phyloP scores from a whole-genome alignment of 2,888 invertebrate genomes.

The Drosophila basisetae region DNA sequence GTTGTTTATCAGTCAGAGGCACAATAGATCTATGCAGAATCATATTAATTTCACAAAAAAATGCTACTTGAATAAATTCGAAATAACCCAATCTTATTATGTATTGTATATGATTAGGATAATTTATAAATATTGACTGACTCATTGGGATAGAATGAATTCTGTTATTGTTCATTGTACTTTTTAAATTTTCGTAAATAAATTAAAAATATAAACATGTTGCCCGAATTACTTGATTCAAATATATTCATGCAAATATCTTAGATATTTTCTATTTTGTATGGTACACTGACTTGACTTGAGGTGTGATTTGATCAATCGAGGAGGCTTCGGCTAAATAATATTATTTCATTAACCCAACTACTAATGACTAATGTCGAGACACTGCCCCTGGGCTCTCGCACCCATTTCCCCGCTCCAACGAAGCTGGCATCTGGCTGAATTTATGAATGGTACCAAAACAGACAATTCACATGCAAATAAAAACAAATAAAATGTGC shows the following conservation, averaged over 20 bases:
- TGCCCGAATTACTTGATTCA: background rate
- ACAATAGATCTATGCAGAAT: background rate
- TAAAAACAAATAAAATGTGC: background rate
- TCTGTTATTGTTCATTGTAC: background rate
- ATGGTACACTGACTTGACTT: background rate
- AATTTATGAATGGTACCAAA: constrained; percentile 15
- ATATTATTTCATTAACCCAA: background rate
- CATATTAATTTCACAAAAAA: background rate
- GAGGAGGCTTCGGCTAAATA: too few species aligned
- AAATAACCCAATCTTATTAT: background rate
- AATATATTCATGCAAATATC: background rate
- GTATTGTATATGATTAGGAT: background rate
- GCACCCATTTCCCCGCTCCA: background rate
- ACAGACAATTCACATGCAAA: background rate
- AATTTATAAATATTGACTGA: background rate
- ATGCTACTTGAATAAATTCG: background rate
- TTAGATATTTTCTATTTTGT: background rate
- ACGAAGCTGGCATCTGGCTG: background rate
- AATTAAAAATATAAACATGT: background rate
- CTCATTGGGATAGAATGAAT: background rate
- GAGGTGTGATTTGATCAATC: background rate
- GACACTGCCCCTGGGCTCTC: background rate
- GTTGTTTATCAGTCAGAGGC: background rate
- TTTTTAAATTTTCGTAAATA: background rate
- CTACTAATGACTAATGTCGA: background rate